Conservation (phyloP, 1,140 invertebrate genomes). For the Asobara japonica region DNA sequence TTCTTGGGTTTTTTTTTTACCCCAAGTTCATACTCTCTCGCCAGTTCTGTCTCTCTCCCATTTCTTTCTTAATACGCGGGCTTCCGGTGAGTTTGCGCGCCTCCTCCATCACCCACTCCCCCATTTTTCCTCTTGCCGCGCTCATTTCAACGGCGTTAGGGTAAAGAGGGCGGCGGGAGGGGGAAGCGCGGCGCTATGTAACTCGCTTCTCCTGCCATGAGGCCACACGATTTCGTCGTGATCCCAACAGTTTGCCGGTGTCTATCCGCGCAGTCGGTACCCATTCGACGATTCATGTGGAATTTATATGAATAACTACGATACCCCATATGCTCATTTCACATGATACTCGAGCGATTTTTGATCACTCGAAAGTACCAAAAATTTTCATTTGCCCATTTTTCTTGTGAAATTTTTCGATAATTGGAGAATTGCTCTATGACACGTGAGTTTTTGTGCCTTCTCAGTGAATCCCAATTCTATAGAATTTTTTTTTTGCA, state of each 20-base stretch:
- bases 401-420: neutral
- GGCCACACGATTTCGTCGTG: conserved; percentile 11
- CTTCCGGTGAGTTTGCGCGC: conserved; percentile 15
- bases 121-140: neutral
- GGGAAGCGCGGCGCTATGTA: neutral
- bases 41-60: conserved; percentile 1
- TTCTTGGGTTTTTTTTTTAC: neutral
- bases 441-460: conserved; percentile 7
- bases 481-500: too few species aligned
- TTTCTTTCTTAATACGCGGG: neutral
- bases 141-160: neutral
- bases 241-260: conserved; percentile 40
- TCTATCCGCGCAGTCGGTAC: conserved; percentile 32
- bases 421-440: neutral
- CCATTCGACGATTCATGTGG: neutral
- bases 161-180: neutral
- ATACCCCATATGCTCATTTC: conserved; percentile 21
- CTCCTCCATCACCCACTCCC: too few species aligned
- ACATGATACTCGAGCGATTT: neutral
- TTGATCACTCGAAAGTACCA: neutral
- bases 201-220: conserved; percentile 10
- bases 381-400: neutral
- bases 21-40: conserved; percentile 5
- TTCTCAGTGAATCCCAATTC: neutral
- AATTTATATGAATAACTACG: neutral